A percentile compares a stretch with the other conserved stretches of the same genome.
phyloP scores from a whole-genome alignment of 2,113 vertebrate genomes.

The Phalacrocorax carbo region DNA sequence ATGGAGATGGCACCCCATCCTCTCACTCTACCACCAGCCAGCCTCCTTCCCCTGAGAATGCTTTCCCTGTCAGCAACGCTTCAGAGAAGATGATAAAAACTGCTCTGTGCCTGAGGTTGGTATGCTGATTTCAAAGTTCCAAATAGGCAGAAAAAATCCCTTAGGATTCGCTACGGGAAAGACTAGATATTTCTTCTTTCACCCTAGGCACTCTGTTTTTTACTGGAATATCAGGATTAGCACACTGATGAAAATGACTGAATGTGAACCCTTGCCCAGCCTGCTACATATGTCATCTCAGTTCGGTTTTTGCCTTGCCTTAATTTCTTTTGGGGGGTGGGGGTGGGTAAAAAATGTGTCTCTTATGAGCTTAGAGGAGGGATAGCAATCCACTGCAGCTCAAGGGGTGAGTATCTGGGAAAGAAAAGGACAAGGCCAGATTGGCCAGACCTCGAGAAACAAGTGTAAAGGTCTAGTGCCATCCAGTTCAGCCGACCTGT shows the following conservation, averaged over 20 bases:
- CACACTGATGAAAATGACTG: neutral
- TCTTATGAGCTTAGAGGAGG: neutral
- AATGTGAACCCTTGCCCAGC: neutral
- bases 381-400: neutral
- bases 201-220: neutral
- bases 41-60: conserved; percentile 24
- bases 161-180: neutral
- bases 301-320: neutral
- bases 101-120: neutral
- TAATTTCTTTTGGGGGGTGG: neutral
- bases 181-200: neutral
- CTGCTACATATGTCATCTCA: neutral
- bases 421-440: neutral
- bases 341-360: neutral
- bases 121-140: neutral
- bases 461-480: neutral
- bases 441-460: neutral
- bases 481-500: neutral
- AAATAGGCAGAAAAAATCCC: neutral
- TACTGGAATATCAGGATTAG: neutral
- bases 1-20: neutral
- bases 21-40: neutral
- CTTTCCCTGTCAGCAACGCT: neutral
- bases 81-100: conserved; percentile 5
- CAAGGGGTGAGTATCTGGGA: neutral